Evolutionary conservation across 1,140 invertebrate genomes (phyloP), one percentile per base, ranked within the genome.

Genomic region (Papilio dardanus): DNA sequence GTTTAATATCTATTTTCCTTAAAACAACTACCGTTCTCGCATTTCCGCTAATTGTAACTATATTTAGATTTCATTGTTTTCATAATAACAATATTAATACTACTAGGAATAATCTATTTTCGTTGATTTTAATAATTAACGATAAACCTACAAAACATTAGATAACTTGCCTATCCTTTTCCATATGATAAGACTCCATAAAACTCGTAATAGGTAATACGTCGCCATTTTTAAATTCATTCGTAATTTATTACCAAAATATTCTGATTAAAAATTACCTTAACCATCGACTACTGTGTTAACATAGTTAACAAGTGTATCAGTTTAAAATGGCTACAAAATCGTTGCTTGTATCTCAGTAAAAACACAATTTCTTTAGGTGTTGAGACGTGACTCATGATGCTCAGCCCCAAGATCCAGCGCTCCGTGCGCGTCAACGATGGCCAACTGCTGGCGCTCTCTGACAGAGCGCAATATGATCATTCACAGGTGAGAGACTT

Each of bases 331-430:
- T n/a, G n/a, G n/a, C n/a, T n/a, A n/a, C n/a, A n/a, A n/a, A n/a
- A n/a, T n/a, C n/a, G n/a, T n/a, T n/a, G n/a, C n/a, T n/a, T n/a
- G n/a, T n/a, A n/a, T n/a, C n/a, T n/a, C n/a, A n/a, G n/a, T n/a
- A n/a, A n/a, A n/a, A n/a, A n/a, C n/a, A n/a, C n/a, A n/a, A n/a
- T 28, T 62, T 62, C 14, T 14, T 28, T 28, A 62, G 54, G 54
- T 62, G 24, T n/a, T 14, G 8, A 24, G 24, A 33, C 3, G 33
- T 68, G 14, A 19, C 0, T 6, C 75, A 88, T 68, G 74, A 96
- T 97, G 96, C 92, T 97, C 78, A 97, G 96, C 86, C 96, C 96
- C 8, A 97, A 97, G 88, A 97, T 98, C 95, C 97, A 98, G 94
- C 95, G 97, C 73, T 95, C 95, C 14, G 95, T 98, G 46, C 95